Evolutionary conservation across 2,888 invertebrate genomes (phyloP).

Genomic region (Heliconius erato): DNA sequence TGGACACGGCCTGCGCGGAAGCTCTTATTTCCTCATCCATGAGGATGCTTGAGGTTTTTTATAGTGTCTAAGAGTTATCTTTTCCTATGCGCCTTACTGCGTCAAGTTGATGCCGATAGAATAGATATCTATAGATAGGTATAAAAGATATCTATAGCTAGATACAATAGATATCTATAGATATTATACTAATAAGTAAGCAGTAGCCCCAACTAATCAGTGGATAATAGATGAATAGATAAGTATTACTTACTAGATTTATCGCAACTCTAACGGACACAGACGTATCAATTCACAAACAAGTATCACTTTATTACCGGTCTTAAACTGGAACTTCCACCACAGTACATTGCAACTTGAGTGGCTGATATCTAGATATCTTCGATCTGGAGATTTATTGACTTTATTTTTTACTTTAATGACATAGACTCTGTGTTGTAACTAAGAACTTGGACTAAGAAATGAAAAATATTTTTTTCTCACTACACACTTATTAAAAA

Average conservation of each 20-base stretch:
- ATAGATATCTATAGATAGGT: background rate
- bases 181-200: background rate
- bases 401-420: background rate
- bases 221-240: slow-evolving; percentile 29
- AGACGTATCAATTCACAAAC: slow-evolving; percentile 36
- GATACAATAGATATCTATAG: background rate
- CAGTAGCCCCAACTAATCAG: slow-evolving; percentile 22
- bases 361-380: slow-evolving; percentile 25
- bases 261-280: slow-evolving; percentile 23
- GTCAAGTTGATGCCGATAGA: background rate
- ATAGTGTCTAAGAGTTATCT: background rate
- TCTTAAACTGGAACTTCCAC: slow-evolving; percentile 33
- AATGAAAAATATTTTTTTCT: too few species aligned
- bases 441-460: background rate
- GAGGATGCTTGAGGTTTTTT: background rate
- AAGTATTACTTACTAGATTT: slow-evolving; percentile 3
- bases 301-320: slow-evolving; percentile 38
- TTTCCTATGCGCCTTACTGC: background rate
- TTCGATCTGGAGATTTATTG: slow-evolving; percentile 6
- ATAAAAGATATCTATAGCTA: background rate
- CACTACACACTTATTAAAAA: too few species aligned
- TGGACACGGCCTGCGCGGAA: too few species aligned
- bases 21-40: too few species aligned
- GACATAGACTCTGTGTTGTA: background rate
- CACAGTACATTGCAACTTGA: slow-evolving; percentile 10